Evolutionary conservation across 1,140 invertebrate species (phyloP).

Genomic region (Cydia amplana): DNA sequence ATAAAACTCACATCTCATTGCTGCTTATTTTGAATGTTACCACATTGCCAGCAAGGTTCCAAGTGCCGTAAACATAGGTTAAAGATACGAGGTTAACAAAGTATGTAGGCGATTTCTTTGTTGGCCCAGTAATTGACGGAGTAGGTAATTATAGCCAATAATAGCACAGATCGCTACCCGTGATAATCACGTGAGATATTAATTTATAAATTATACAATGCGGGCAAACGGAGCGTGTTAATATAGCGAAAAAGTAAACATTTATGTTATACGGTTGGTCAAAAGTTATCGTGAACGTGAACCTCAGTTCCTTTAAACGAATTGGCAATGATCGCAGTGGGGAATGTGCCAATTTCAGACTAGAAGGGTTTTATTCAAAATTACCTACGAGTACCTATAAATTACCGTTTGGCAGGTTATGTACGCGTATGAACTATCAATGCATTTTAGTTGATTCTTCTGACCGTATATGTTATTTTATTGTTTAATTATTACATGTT

Average conservation of each 20-base stretch:
- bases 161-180: slow-evolving; percentile 27
- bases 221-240: neutral
- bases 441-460: no score
- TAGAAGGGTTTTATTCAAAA: neutral
- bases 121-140: slow-evolving; percentile 10
- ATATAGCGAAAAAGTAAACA: slow-evolving; percentile 10
- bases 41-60: neutral
- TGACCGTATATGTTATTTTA: no score
- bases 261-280: neutral
- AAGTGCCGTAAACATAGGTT: neutral
- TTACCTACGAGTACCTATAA: neutral
- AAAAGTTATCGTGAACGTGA: neutral
- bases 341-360: neutral
- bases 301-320: neutral
- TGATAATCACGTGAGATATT: slow-evolving; percentile 28
- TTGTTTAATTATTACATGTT: no score
- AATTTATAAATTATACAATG: slow-evolving; percentile 15
- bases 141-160: slow-evolving; percentile 24
- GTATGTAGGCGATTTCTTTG: slow-evolving; percentile 11
- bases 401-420: no score
- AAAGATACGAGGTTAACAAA: slow-evolving; percentile 4
- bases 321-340: neutral
- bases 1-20: neutral
- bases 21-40: slow-evolving; percentile 1
- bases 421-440: no score